Percentiles rank a stretch among this genome's conserved stretches.
phyloP scores from a whole-genome alignment of 2,797 vertebrate genomes.

The Anas acuta region DNA sequence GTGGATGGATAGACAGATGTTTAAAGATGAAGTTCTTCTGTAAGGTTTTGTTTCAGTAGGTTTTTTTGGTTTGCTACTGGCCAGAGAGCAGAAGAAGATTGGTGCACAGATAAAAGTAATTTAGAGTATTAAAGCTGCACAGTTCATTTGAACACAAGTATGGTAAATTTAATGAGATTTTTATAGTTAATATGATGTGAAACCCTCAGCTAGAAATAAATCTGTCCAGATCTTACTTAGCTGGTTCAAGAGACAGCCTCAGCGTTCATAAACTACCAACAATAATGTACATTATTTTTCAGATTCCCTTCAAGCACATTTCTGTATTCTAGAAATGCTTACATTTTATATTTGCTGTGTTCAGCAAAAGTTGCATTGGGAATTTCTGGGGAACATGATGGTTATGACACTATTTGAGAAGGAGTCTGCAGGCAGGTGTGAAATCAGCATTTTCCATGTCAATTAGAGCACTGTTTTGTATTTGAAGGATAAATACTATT shows the following conservation, averaged over 20 bases:
- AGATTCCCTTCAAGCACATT: neutral
- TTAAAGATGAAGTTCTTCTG: neutral
- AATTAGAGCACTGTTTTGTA: slow-evolving; percentile 20
- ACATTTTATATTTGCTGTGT: slow-evolving; percentile 1
- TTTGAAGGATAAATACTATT: neutral
- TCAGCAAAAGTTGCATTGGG: neutral
- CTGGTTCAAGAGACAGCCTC: neutral
- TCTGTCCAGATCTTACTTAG: neutral
- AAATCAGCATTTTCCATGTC: slow-evolving; percentile 20
- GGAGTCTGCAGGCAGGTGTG: neutral
- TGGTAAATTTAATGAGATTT: neutral
- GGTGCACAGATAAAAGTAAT: neutral
- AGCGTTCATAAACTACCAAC: neutral
- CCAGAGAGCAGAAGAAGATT: neutral
- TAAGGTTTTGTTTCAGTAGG: neutral
- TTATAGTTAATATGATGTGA: neutral
- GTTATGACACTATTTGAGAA: slow-evolving; percentile 9
- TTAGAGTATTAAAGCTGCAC: neutral
- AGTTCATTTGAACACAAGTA: neutral
- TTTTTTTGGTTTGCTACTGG: neutral
- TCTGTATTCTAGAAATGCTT: neutral
- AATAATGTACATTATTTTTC: neutral
- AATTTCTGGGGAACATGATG: neutral
- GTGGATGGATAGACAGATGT: neutral
- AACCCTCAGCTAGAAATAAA: neutral